phyloP scores from a whole-genome alignment of 2,797 vertebrate species.

The Alauda arvensis region DNA sequence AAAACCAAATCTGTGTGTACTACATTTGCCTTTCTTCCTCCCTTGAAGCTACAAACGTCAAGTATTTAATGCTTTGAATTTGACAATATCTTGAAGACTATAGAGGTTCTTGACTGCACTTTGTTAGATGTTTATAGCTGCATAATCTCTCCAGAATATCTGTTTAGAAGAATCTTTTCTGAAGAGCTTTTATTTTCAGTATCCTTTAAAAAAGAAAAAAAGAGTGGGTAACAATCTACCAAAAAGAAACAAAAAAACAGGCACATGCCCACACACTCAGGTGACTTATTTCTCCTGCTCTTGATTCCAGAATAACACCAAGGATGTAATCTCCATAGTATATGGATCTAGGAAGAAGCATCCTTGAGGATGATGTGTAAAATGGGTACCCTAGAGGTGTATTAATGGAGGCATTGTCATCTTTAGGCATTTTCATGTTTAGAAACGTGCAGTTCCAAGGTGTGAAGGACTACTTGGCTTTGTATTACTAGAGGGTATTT shows the following conservation, averaged over 20 bases:
- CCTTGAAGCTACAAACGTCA: background rate
- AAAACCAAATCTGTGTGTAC: background rate
- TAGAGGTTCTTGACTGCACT: background rate
- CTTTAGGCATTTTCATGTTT: background rate
- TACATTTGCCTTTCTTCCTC: background rate
- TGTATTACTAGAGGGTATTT: background rate
- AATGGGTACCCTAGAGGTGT: background rate
- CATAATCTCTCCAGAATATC: background rate
- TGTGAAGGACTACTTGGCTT: background rate
- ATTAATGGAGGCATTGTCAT: background rate
- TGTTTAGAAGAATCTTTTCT: background rate
- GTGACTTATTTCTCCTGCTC: background rate
- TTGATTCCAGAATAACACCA: background rate
- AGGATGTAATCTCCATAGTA: background rate
- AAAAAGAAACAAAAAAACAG: background rate
- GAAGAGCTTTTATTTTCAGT: background rate
- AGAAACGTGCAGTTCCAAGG: background rate
- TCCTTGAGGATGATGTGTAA: background rate
- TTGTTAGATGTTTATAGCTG: background rate
- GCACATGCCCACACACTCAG: rapidly evolving
- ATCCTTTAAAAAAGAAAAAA: background rate
- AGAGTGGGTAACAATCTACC: background rate
- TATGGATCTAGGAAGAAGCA: background rate
- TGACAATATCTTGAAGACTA: background rate
- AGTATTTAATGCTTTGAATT: background rate